phyloP scores from a whole-genome alignment of 1,140 invertebrate genomes.

The Microplitis mediator region DNA sequence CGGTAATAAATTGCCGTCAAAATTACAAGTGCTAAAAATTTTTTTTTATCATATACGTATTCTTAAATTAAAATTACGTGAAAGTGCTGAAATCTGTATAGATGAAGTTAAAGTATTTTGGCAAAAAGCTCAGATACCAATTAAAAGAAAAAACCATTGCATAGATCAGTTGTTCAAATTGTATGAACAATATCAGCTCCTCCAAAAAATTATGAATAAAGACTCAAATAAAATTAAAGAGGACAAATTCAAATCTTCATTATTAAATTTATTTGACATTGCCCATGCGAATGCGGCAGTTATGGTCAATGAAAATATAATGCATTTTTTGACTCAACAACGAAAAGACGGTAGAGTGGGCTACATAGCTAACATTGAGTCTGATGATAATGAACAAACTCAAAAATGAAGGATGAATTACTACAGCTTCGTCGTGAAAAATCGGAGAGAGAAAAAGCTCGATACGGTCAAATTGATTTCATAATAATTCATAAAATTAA shows the following conservation, averaged over 20 bases:
- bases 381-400: constrained; percentile 11
- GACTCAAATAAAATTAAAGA: constrained; percentile 22
- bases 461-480: background rate
- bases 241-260: constrained; percentile 3
- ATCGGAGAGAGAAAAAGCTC: background rate
- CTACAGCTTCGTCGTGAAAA: constrained; percentile 14
- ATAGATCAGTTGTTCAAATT: constrained; percentile 30
- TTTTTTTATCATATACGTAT: constrained; percentile 32
- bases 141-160: constrained; percentile 27
- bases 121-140: constrained; percentile 31
- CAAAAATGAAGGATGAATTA: constrained; percentile 14
- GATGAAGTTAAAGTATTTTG: constrained; percentile 33
- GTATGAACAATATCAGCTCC: constrained; percentile 25
- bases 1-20: too few species aligned
- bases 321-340: constrained; percentile 17
- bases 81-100: constrained; percentile 25
- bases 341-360: constrained; percentile 17
- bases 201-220: constrained; percentile 9
- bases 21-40: constrained; percentile 32
- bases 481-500: constrained; percentile 30
- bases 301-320: constrained; percentile 10
- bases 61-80: constrained; percentile 28
- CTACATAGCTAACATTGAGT: constrained; percentile 21
- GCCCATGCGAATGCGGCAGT: constrained; percentile 21
- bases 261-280: constrained; percentile 26